Percentiles rank a stretch among this genome's conserved stretches.
Conservation (phyloP, 2,888 invertebrate species). For the Parnassius mnemosyne region DNA sequence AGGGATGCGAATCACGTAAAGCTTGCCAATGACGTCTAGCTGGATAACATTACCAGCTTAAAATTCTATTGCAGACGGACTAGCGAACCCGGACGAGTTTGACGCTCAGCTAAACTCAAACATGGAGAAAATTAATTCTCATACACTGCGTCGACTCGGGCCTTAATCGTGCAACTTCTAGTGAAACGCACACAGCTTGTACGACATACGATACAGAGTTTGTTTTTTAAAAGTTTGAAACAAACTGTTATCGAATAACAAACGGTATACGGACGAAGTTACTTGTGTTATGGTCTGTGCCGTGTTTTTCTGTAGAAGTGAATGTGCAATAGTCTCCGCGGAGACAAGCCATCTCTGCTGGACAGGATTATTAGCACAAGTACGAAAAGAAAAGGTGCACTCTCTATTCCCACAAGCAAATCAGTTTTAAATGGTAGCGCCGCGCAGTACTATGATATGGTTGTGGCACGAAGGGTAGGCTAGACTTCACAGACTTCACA, state of each 20-base stretch:
- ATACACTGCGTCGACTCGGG: conserved; percentile 42
- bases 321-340: no score
- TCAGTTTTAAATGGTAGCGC: no score
- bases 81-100: conserved; percentile 43
- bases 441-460: no score
- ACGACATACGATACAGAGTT: neutral
- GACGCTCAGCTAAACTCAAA: conserved; percentile 58
- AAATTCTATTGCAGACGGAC: conserved; percentile 45
- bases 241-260: neutral
- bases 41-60: conserved; percentile 46
- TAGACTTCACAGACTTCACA: no score
- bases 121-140: conserved; percentile 55
- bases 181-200: neutral
- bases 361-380: no score
- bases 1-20: conserved; percentile 21
- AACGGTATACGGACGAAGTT: no score
- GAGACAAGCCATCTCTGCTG: no score
- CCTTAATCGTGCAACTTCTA: conserved; percentile 38
- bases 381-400: no score
- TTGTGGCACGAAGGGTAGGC: no score
- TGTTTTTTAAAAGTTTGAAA: neutral
- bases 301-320: no score
- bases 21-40: conserved; percentile 7
- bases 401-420: no score
- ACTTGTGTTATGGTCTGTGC: no score